A percentile compares a stretch with the other conserved stretches of the same genome.
phyloP scores from a whole-genome alignment of 1,140 invertebrate genomes.

The Listronotus oregonensis region DNA sequence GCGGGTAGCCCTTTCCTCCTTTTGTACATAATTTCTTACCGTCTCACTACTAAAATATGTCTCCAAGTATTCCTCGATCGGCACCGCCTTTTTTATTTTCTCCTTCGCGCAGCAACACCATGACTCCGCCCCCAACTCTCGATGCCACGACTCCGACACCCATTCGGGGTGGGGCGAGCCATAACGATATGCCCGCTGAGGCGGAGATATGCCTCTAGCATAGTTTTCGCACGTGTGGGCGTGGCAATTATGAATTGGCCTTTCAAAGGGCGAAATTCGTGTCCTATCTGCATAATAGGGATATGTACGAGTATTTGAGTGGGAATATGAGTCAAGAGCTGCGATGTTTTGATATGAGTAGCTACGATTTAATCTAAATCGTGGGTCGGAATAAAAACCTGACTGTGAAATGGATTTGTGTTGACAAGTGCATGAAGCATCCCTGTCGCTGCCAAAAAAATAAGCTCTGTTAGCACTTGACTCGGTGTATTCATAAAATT shows the following conservation, averaged over 20 bases:
- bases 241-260: too few species aligned
- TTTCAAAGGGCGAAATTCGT: too few species aligned
- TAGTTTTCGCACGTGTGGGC: too few species aligned
- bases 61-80: conserved; percentile 54
- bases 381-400: too few species aligned
- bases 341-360: conserved; percentile 15
- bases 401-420: too few species aligned
- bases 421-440: too few species aligned
- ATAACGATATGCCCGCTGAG: background rate
- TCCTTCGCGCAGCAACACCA: conserved; percentile 42
- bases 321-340: background rate
- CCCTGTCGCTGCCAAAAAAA: too few species aligned
- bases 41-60: conserved; percentile 50
- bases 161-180: conserved; percentile 1
- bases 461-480: too few species aligned
- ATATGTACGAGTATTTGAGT: background rate
- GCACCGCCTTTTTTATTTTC: conserved; percentile 43
- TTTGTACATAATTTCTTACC: conserved; percentile 47
- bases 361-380: background rate
- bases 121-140: conserved; percentile 1
- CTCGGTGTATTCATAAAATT: too few species aligned
- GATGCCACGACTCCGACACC: conserved; percentile 6
- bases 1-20: background rate
- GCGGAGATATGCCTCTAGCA: too few species aligned
- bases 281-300: too few species aligned